Base-by-base conservation (phyloP, 2,113 vertebrate genomes). In the Ornithorhynchus anatinus region DNA sequence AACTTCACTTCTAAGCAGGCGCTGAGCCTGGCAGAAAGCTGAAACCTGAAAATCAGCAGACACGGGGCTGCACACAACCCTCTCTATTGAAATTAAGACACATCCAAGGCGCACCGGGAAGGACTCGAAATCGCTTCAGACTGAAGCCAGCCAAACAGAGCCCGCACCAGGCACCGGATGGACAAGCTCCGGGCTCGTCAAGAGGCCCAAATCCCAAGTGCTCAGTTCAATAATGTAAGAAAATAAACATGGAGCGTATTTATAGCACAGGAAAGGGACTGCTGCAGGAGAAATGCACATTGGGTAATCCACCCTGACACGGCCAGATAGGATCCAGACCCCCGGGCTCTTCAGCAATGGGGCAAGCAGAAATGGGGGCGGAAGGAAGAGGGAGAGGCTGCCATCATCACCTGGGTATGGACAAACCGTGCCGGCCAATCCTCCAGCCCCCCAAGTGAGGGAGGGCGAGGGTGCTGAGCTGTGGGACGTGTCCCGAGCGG, bases 31-130 rank as follows among this genome's bases (percentile, higher is more conserved):
- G 91, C 86, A 88, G 91, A 88, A 90, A 87, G 80, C 79, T 84
- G 90, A 90, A 92, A 90, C 91, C 90, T 92, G 89, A 91, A 89
- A 86, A 88, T 90, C 90, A 91, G 89, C 89, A 92, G 92, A 92
- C 79, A 80, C 87, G 52, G 77, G 76, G 83, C 83, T 70, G 67
- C 74, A 66, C 59, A 72, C 73, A 76, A 80, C 54, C 52, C 40
- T 78, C 87, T 80, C 81, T 67, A 76, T 67, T 85, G 90, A 91
- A 89, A 91, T 86, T 84, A 84, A 81, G 86, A 75, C 78, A 86
- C 82, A 81, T 80, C 72, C 87, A 87, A 87, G 87, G 62, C 48
- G 58, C 80, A 77, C 65, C 32, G 75, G 80, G 75, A 85, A 84
- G 54, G 86, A 73, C 66, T 84, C 61, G 69, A 81, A 89, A 89